Evolutionary conservation across 2,888 invertebrate genomes (phyloP).

Genomic region (Leucoma salicis): DNA sequence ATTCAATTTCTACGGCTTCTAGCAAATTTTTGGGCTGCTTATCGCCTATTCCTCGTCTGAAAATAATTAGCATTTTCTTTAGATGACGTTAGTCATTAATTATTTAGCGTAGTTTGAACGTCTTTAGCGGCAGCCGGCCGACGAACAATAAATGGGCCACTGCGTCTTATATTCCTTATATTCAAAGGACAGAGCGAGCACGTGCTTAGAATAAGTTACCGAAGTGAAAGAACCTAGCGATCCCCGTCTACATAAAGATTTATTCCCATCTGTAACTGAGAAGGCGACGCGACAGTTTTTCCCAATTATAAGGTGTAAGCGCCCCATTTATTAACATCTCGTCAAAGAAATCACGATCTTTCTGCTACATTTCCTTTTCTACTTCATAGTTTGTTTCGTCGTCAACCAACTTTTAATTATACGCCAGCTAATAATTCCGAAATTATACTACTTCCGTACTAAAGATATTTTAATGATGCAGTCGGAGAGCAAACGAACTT

Average conservation of each 20-base stretch:
- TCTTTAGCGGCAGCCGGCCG: conserved; percentile 55
- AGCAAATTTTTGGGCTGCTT: no score
- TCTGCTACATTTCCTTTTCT: conserved; percentile 33
- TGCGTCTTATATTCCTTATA: conserved; percentile 71
- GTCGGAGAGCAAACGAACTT: conserved; percentile 6
- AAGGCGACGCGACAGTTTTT: conserved; percentile 74
- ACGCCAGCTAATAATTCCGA: conserved; percentile 30
- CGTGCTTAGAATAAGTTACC: conserved; percentile 72
- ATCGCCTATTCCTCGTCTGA: conserved; percentile 34
- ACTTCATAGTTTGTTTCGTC: conserved; percentile 27
- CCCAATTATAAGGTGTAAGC: conserved; percentile 79
- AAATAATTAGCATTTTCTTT: conserved; percentile 68
- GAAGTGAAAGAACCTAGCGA: conserved; percentile 47
- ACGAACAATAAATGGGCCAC: conserved; percentile 75
- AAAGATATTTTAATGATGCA: background rate
- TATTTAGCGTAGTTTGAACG: conserved; percentile 69
- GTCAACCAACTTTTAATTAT: conserved; percentile 43
- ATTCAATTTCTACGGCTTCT: no score
- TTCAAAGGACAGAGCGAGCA: conserved; percentile 73
- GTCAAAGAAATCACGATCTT: conserved; percentile 56
- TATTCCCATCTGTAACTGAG: conserved; percentile 80
- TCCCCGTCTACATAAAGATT: conserved; percentile 79
- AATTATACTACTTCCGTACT: conserved; percentile 14
- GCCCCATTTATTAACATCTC: conserved; percentile 70
- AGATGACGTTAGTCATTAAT: conserved; percentile 65